Conservation (phyloP, 2,113 vertebrate species). For the Edolisoma coerulescens region DNA sequence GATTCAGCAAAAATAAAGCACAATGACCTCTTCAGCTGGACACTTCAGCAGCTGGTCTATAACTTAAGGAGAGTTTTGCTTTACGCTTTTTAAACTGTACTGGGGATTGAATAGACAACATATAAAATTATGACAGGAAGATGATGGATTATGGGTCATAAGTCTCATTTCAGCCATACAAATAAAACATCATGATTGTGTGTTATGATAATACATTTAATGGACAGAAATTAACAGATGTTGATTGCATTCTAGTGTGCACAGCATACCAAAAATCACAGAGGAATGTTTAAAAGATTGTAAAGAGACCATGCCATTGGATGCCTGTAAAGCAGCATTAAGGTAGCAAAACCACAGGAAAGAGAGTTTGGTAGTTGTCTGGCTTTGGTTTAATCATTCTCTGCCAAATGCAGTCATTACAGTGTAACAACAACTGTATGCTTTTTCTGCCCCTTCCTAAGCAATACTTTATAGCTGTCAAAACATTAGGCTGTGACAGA, state of each 20-base stretch:
- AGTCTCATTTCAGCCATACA: conserved; percentile 83
- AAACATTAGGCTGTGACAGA: neutral
- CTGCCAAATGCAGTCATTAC: conserved; percentile 18
- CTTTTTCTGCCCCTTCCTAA: conserved; percentile 54
- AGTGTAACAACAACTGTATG: neutral
- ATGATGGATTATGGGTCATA: conserved; percentile 86
- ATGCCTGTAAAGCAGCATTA: conserved; percentile 13
- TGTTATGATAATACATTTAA: conserved; percentile 80
- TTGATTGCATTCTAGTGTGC: conserved; percentile 73
- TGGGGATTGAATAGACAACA: conserved; percentile 76
- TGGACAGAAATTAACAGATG: conserved; percentile 82
- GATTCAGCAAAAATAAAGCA: conserved; percentile 72
- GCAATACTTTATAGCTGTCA: conserved; percentile 63
- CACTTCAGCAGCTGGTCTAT: conserved; percentile 86
- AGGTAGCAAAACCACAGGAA: conserved; percentile 33
- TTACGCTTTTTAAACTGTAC: conserved; percentile 71
- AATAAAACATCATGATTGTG: conserved; percentile 82
- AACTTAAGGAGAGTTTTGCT: conserved; percentile 83
- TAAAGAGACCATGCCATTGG: neutral
- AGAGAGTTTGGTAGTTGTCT: conserved; percentile 34
- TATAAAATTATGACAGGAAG: conserved; percentile 83
- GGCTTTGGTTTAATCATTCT: neutral
- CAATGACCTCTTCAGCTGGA: conserved; percentile 85
- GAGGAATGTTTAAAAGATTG: conserved; percentile 23
- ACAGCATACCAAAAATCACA: conserved; percentile 71